These are phyloP conservation scores for Eretmochelys imbricata DNA, from an alignment of 2,113 vertebrate genomes.

Conservation along the genomic window DNA sequence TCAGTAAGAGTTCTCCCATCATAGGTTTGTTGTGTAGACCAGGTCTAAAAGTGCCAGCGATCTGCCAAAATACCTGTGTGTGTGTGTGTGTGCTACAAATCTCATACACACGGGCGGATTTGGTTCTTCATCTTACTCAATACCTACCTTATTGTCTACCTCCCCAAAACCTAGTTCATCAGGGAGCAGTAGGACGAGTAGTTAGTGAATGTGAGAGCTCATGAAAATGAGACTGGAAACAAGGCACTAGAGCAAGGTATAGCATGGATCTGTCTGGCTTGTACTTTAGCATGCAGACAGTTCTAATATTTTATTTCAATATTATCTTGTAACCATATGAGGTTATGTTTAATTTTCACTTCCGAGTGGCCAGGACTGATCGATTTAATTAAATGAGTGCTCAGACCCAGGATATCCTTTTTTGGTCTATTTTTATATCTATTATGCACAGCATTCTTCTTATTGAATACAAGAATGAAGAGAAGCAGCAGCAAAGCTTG, in stretches of 20 bases:
- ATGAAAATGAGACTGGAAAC: background rate
- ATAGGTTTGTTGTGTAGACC: no score
- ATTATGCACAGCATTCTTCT: background rate
- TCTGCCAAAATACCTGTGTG: background rate
- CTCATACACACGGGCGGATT: background rate
- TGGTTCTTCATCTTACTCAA: background rate
- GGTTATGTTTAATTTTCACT: background rate
- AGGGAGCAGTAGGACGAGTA: background rate
- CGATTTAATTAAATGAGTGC: constrained; percentile 4
- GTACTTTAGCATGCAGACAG: accelerated
- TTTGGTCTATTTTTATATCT: background rate
- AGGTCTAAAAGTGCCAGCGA: background rate
- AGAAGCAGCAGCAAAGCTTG: background rate
- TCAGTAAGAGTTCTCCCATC: no score
- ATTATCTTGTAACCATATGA: background rate
- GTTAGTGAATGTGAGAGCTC: background rate
- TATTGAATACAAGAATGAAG: background rate
- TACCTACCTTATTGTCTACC: background rate
- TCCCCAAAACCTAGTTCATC: background rate
- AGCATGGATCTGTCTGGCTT: background rate
- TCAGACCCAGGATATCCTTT: background rate
- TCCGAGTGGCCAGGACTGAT: background rate
- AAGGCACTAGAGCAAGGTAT: background rate
- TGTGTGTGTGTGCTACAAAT: background rate
- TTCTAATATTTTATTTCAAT: background rate